A percentile compares a stretch with the other conserved stretches of the same genome.
Conservation (phyloP, 2,113 vertebrate species). For the Prinia subflava region DNA sequence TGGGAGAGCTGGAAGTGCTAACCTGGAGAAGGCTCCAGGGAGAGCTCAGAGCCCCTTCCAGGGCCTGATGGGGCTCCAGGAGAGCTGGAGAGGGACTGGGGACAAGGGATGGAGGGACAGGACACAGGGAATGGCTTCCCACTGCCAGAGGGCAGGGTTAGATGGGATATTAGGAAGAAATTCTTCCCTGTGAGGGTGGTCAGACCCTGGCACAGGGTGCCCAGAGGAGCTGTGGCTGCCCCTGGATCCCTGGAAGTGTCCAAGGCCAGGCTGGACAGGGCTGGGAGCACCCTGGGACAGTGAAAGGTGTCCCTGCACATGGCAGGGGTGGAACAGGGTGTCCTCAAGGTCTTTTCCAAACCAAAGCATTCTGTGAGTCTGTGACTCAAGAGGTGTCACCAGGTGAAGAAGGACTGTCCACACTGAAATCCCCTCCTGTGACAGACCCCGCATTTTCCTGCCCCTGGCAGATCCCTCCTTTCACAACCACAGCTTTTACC, state of each 20-base stretch:
- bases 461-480: not conserved
- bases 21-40: not conserved
- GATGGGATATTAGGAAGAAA: rapidly evolving
- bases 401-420: not conserved
- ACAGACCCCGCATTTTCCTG: not conserved
- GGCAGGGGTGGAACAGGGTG: rapidly evolving
- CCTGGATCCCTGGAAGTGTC: not conserved
- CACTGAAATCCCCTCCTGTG: not conserved
- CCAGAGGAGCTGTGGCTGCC: not conserved
- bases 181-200: rapidly evolving
- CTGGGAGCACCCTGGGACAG: rapidly evolving
- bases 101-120: not conserved
- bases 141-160: rapidly evolving
- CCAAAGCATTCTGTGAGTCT: not conserved
- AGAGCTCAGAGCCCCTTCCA: not conserved
- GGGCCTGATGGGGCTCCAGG: not conserved
- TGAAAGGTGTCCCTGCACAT: not conserved
- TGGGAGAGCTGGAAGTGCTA: not conserved
- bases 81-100: not conserved
- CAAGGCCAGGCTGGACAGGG: rapidly evolving
- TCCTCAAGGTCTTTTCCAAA: not conserved
- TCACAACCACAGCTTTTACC: not conserved
- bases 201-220: not conserved
- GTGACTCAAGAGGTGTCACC: not conserved
- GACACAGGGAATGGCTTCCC: not conserved